These are phyloP conservation scores for Chironomus tentans DNA, from an alignment of 2,888 invertebrate species.

Conservation along the genomic window DNA sequence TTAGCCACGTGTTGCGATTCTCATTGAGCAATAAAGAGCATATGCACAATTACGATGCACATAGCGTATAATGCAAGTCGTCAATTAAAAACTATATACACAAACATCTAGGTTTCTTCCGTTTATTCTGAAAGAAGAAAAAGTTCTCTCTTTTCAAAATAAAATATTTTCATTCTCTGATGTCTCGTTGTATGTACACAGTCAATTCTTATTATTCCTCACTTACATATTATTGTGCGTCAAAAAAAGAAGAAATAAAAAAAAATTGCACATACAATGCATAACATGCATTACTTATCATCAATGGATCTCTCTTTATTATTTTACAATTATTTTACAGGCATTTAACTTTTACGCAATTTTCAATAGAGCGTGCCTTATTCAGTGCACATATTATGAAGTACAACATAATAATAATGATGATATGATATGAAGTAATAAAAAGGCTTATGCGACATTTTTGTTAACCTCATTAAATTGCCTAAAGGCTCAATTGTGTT, in stretches of 20 bases:
- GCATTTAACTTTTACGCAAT: constrained; percentile 5
- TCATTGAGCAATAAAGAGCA: constrained; percentile 20
- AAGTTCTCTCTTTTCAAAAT: background rate
- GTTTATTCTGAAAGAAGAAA: background rate
- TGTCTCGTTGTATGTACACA: background rate
- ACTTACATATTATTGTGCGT: background rate
- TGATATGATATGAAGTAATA: background rate
- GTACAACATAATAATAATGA: too few relatives aligned
- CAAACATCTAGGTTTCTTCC: constrained; percentile 12
- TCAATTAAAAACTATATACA: constrained; percentile 16
- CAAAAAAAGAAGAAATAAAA: background rate
- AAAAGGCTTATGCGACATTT: constrained; percentile 1
- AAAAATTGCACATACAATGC: background rate
- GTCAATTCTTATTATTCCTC: background rate
- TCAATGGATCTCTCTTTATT: background rate
- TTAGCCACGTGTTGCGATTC: constrained; percentile 22
- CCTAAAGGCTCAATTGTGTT: too few relatives aligned
- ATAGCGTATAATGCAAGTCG: constrained; percentile 20
- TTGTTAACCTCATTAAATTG: background rate
- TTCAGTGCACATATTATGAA: too few relatives aligned
- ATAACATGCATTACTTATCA: background rate
- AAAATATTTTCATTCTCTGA: too few relatives aligned
- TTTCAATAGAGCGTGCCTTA: constrained; percentile 6
- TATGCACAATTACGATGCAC: constrained; percentile 26
- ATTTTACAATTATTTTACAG: background rate